phyloP scores from a whole-genome alignment of 2,113 vertebrate genomes.

The Colistium nudipinnis region DNA sequence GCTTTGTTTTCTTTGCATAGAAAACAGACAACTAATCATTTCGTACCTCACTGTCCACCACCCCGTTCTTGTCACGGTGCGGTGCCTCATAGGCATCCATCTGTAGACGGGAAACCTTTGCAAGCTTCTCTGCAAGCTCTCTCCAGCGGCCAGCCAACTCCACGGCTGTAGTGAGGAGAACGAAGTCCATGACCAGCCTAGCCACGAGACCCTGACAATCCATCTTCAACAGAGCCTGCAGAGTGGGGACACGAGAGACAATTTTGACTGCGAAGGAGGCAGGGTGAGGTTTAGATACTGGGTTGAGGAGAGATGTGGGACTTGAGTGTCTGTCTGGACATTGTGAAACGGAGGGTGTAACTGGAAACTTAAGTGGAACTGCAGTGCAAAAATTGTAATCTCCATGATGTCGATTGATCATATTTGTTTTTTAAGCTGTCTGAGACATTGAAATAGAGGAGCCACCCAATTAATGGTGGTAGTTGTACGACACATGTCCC shows the following conservation, averaged over 20 bases:
- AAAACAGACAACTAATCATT: too few species aligned
- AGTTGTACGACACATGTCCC: too few species aligned
- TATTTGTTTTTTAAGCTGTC: too few species aligned
- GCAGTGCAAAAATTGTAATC: too few species aligned
- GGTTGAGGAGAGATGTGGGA: too few species aligned
- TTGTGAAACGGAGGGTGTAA: too few species aligned
- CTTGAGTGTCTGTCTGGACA: too few species aligned
- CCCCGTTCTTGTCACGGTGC: slow-evolving; percentile 88
- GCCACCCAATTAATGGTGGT: too few species aligned
- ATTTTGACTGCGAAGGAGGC: background rate
- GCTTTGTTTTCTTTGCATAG: too few species aligned
- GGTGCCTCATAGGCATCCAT: slow-evolving; percentile 98
- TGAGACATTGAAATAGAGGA: too few species aligned
- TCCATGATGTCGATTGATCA: too few species aligned
- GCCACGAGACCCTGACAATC: slow-evolving; percentile 97
- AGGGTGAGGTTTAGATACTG: background rate
- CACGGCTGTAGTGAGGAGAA: slow-evolving; percentile 94
- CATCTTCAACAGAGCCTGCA: slow-evolving; percentile 93
- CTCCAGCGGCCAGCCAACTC: slow-evolving; percentile 95
- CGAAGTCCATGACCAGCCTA: slow-evolving; percentile 94
- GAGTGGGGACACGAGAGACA: background rate
- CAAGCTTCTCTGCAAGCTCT: slow-evolving; percentile 92
- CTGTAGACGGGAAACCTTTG: slow-evolving; percentile 92
- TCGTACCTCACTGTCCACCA: slow-evolving; percentile 94
- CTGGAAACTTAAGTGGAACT: too few species aligned